phyloP scores from a whole-genome alignment of 1,140 invertebrate genomes.

The Macrocentrus cingulum region DNA sequence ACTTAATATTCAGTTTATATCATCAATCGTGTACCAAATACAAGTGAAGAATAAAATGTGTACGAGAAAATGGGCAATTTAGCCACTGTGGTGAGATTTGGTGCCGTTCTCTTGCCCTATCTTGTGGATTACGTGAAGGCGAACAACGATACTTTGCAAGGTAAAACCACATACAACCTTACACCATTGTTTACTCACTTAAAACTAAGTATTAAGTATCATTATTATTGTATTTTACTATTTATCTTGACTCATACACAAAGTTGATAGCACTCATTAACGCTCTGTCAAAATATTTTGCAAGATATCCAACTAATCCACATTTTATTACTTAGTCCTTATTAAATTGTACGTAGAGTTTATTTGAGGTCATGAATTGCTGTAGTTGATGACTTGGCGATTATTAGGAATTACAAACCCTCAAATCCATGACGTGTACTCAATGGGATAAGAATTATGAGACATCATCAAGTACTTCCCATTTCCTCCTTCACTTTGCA shows the following conservation, averaged over 20 bases:
- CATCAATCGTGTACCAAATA: neutral
- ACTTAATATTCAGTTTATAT: neutral
- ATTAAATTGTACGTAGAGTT: too few relatives aligned
- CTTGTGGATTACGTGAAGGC: conserved; percentile 49
- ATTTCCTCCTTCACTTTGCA: conserved; percentile 7
- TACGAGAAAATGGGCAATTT: conserved; percentile 52
- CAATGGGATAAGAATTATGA: conserved; percentile 10
- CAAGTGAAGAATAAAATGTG: conserved; percentile 43
- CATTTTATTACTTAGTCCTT: too few relatives aligned
- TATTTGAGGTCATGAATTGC: too few relatives aligned
- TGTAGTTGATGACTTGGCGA: neutral
- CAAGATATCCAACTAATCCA: too few relatives aligned
- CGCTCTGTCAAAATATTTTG: too few relatives aligned
- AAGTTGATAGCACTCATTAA: too few relatives aligned
- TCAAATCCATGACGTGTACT: conserved; percentile 2
- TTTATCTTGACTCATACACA: too few relatives aligned
- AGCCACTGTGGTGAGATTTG: conserved; percentile 47
- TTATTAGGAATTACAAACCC: neutral
- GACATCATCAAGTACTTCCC: conserved; percentile 7
- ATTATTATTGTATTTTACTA: too few relatives aligned
- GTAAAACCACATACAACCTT: too few relatives aligned
- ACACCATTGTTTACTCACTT: too few relatives aligned
- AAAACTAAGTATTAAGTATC: too few relatives aligned
- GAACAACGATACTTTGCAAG: conserved; percentile 40
- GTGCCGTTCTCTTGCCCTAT: conserved; percentile 45